phyloP scores from a whole-genome alignment of 2,113 vertebrate genomes.

The Damaliscus lunatus region DNA sequence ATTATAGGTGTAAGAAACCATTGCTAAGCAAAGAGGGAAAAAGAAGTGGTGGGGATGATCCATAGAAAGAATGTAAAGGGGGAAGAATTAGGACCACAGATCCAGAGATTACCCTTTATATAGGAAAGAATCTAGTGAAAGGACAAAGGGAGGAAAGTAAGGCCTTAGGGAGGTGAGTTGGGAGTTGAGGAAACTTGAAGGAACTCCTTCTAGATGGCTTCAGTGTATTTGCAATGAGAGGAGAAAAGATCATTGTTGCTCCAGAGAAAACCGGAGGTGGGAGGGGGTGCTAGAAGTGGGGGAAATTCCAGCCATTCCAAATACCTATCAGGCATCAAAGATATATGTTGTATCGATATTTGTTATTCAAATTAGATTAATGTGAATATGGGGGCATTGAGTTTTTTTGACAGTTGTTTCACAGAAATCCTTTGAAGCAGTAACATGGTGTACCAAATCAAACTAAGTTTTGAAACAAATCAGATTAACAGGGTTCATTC shows the following conservation, averaged over 20 bases:
- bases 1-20: no score
- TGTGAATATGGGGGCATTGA: background rate
- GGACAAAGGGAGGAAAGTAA: background rate
- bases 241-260: background rate
- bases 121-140: background rate
- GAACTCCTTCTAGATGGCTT: background rate
- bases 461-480: background rate
- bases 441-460: background rate
- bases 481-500: background rate
- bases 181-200: background rate
- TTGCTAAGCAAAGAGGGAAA: no score
- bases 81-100: background rate
- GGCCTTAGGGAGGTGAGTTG: background rate
- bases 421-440: background rate
- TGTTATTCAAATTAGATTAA: background rate
- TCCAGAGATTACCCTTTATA: background rate
- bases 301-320: background rate
- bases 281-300: background rate
- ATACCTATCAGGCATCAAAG: background rate
- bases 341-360: background rate
- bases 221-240: background rate
- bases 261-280: background rate
- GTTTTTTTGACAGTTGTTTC: background rate
- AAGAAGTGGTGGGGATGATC: no score
- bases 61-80: background rate